phyloP scores from a whole-genome alignment of 64 coral and sea anemone genomes.

The Montipora cactus region DNA sequence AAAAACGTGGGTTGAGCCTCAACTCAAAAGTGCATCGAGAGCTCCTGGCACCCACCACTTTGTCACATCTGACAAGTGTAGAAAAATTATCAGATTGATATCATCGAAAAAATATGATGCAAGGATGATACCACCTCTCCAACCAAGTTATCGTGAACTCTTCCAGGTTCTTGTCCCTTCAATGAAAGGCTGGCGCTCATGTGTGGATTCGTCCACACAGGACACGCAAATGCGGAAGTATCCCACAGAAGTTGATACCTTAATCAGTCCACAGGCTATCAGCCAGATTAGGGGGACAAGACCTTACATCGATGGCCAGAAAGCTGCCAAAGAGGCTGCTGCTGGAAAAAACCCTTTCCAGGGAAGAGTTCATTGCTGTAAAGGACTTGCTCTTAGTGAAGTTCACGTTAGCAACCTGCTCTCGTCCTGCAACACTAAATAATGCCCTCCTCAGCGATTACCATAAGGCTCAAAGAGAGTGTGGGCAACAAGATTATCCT shows the following conservation, averaged over 20 bases:
- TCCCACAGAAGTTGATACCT: background rate
- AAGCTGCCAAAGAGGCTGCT: background rate
- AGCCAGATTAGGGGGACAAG: background rate
- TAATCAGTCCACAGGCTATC: background rate
- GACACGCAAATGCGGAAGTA: background rate
- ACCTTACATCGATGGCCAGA: background rate
- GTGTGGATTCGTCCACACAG: background rate
- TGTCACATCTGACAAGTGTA: background rate
- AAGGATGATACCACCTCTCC: background rate
- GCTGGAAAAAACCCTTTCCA: background rate
- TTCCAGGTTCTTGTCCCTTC: background rate
- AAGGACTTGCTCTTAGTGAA: background rate
- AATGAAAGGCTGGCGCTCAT: constrained; percentile 1
- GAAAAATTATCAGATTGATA: background rate
- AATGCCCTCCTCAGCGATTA: background rate
- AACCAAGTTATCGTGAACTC: background rate
- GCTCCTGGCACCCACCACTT: background rate
- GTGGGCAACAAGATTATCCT: constrained; percentile 23
- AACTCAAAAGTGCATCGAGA: background rate
- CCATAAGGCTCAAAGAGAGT: background rate
- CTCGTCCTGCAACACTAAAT: constrained; percentile 8
- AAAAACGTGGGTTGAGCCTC: background rate
- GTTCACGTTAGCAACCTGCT: background rate
- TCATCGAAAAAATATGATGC: background rate
- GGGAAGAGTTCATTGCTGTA: background rate